phyloP scores from a whole-genome alignment of 2,113 vertebrate species.

The Polyodon spathula region DNA sequence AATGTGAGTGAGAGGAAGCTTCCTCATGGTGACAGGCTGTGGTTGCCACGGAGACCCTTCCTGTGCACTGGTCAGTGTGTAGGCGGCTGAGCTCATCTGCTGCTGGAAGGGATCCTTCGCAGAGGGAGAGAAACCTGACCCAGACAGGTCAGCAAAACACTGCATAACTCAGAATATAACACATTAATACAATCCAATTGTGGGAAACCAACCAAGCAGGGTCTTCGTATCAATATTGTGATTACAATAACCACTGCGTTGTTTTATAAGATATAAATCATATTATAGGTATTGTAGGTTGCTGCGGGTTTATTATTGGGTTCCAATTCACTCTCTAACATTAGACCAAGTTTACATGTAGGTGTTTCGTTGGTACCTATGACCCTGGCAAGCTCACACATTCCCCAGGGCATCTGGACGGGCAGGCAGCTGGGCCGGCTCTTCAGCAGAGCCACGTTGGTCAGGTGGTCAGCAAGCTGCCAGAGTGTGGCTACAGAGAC shows the following conservation, averaged over 20 bases:
- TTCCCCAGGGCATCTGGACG: constrained; percentile 18
- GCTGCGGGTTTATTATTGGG: too few species aligned
- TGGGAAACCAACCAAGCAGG: too few species aligned
- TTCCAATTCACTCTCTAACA: neutral
- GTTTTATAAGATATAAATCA: too few species aligned
- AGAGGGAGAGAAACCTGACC: constrained; percentile 24
- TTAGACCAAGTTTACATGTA: neutral
- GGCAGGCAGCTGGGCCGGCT: constrained; percentile 20
- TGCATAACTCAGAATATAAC: neutral
- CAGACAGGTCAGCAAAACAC: constrained; percentile 8
- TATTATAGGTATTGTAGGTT: too few species aligned
- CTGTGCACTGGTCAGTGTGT: constrained; percentile 19
- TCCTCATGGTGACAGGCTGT: constrained; percentile 21
- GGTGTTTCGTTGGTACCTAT: constrained; percentile 16
- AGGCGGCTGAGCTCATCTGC: constrained; percentile 17
- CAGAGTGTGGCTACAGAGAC: neutral
- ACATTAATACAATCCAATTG: too few species aligned
- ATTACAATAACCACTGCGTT: too few species aligned
- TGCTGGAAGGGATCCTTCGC: constrained; percentile 19
- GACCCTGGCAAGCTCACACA: constrained; percentile 20
- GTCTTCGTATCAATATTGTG: too few species aligned
- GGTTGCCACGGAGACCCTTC: constrained; percentile 13
- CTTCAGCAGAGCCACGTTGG: constrained; percentile 23
- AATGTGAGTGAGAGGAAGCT: constrained; percentile 24
- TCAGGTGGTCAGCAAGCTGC: constrained; percentile 23